Evolutionary conservation across 2,113 vertebrate genomes (phyloP).

Genomic region (Pelmatolapia mariae): DNA sequence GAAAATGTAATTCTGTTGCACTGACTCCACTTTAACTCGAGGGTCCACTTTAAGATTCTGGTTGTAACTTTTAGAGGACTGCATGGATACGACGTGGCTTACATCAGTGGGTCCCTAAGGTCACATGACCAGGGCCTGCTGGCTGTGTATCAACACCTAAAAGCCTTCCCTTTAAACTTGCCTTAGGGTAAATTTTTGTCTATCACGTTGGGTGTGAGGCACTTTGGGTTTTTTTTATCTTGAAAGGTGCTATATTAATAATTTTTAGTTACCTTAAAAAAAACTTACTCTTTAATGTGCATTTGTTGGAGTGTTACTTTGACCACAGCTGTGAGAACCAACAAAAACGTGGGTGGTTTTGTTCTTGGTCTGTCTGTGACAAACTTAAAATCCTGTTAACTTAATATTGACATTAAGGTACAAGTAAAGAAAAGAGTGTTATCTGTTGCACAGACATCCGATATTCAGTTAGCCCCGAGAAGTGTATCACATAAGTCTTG

Average conservation of each 20-base stretch:
- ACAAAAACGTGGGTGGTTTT: background rate
- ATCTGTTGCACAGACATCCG: accelerated
- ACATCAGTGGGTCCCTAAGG: background rate
- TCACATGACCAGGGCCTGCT: background rate
- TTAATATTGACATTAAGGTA: background rate
- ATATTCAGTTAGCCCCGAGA: background rate
- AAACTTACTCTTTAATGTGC: background rate
- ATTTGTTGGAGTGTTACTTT: background rate
- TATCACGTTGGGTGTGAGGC: background rate
- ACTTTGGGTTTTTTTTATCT: background rate
- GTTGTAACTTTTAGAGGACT: background rate
- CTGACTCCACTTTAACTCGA: background rate
- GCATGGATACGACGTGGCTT: background rate
- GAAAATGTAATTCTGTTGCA: background rate
- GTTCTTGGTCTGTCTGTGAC: background rate
- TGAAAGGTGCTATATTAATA: accelerated
- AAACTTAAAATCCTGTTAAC: background rate
- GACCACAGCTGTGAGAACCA: background rate
- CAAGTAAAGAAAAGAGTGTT: background rate
- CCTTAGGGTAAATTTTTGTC: accelerated
- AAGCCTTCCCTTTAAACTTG: background rate
- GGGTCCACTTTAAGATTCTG: background rate
- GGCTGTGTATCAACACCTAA: background rate
- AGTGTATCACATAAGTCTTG: background rate
- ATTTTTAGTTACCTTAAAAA: background rate